Evolutionary conservation across 2,113 vertebrate species (phyloP).

Genomic region (Festucalex cinctus): DNA sequence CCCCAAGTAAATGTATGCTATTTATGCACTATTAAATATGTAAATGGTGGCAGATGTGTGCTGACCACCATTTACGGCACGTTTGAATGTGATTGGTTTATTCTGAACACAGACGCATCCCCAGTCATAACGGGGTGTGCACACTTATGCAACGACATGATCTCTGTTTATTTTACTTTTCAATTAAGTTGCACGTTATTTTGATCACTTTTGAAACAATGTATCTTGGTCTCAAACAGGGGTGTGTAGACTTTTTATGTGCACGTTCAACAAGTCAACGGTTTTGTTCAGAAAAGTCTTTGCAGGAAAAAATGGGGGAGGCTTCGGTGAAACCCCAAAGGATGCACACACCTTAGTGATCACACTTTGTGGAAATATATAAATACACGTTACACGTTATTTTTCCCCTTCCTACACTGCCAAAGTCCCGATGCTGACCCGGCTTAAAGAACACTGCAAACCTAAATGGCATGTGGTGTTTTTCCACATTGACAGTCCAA

Average conservation of each 20-base stretch:
- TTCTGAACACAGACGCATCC: not conserved
- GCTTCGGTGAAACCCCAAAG: not conserved
- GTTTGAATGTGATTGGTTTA: not conserved
- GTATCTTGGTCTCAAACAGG: not conserved
- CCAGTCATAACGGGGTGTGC: not conserved
- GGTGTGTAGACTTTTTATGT: not conserved
- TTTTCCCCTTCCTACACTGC: not conserved
- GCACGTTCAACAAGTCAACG: not conserved
- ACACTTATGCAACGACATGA: not conserved
- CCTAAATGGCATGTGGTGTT: constrained; percentile 4
- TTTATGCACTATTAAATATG: not conserved
- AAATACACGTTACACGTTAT: not conserved
- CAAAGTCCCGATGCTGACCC: not conserved
- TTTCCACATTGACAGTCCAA: constrained; percentile 5
- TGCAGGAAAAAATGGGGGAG: not conserved
- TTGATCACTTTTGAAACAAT: not conserved
- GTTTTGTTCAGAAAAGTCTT: not conserved
- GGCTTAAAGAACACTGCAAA: not conserved
- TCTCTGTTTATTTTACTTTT: not conserved
- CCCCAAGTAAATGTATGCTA: too few relatives aligned
- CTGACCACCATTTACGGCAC: not conserved
- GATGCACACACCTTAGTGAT: constrained; percentile 7
- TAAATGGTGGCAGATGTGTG: not conserved
- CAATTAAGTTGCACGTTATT: not conserved
- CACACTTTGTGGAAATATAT: not conserved